phyloP scores from a whole-genome alignment of 2,797 vertebrate genomes.

The Eulemur mongoz region DNA sequence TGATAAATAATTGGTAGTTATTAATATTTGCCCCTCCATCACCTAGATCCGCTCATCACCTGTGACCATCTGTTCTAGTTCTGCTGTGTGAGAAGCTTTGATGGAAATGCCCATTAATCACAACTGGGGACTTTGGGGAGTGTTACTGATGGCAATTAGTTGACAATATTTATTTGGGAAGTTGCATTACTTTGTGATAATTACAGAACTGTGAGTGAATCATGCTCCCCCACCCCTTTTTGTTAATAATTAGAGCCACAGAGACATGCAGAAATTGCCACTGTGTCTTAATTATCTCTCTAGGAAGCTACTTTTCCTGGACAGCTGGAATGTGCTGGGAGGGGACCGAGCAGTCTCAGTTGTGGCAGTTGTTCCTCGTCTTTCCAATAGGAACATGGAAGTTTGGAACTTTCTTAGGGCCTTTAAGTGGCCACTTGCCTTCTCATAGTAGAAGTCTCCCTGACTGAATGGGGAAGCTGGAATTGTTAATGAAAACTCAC shows the following conservation, averaged over 20 bases:
- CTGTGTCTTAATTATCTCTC: background rate
- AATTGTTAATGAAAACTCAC: background rate
- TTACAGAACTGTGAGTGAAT: conserved; percentile 28
- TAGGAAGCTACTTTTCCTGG: background rate
- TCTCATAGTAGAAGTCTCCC: background rate
- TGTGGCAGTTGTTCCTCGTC: background rate
- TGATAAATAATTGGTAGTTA: background rate
- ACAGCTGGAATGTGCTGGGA: background rate
- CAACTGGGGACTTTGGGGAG: background rate
- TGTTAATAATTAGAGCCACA: conserved; percentile 4
- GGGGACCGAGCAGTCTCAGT: background rate
- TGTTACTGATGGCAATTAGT: background rate
- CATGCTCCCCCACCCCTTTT: background rate
- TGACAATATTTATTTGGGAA: conserved; percentile 51
- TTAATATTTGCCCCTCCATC: background rate
- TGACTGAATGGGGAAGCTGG: background rate
- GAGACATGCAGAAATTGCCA: background rate
- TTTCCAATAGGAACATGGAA: background rate
- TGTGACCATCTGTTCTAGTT: conserved; percentile 33
- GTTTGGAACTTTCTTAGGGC: background rate
- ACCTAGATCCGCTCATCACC: background rate
- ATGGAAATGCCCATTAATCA: background rate
- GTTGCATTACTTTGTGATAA: conserved; percentile 35
- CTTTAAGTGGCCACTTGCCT: background rate
- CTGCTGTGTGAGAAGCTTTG: background rate